These are phyloP conservation scores for Meleagris gallopavo DNA, from an alignment of 2,113 vertebrate species.

Conservation along the genomic window DNA sequence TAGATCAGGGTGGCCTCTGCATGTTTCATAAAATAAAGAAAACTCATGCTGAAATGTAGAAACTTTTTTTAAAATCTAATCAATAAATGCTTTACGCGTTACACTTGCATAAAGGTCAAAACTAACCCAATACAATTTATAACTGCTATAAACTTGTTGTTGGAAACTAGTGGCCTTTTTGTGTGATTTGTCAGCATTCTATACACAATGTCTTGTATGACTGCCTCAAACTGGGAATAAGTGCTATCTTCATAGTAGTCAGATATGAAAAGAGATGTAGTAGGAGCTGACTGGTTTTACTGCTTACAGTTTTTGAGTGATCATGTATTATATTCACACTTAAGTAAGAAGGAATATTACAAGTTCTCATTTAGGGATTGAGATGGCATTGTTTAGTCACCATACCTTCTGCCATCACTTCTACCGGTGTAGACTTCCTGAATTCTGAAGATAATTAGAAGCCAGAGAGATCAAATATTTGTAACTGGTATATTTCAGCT, in stretches of 20 bases:
- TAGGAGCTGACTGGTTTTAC: neutral
- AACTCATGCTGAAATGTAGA: neutral
- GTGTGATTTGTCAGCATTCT: neutral
- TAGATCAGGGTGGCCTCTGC: neutral
- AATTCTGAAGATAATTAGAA: neutral
- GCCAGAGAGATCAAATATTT: neutral
- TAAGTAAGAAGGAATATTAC: neutral
- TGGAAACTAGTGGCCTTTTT: neutral
- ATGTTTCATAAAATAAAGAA: neutral
- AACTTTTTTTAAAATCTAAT: neutral
- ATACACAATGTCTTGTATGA: neutral
- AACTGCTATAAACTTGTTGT: neutral
- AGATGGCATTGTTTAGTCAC: neutral
- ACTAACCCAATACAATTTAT: neutral
- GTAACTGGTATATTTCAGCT: neutral
- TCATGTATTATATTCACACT: neutral
- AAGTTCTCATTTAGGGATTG: neutral
- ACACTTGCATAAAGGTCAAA: neutral
- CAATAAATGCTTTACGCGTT: neutral
- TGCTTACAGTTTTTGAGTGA: neutral
- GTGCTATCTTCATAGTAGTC: neutral
- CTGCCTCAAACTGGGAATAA: neutral
- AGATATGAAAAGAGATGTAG: neutral
- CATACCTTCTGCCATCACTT: neutral
- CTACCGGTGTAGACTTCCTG: neutral